phyloP scores from a whole-genome alignment of 2,888 invertebrate genomes.

The Stenodera caucasica region DNA sequence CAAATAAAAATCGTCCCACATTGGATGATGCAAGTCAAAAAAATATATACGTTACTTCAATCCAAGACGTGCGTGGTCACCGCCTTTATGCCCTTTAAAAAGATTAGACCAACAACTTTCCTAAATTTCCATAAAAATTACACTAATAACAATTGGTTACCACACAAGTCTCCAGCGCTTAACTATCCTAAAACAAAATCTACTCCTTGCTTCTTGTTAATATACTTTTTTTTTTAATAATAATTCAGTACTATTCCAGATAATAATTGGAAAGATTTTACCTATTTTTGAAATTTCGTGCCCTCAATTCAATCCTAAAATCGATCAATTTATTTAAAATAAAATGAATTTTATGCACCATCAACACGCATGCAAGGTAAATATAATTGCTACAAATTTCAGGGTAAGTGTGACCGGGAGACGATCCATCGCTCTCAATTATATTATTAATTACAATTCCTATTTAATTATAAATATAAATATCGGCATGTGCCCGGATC shows the following conservation, averaged over 20 bases:
- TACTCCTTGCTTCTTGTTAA: conserved; percentile 21
- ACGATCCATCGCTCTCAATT: neutral
- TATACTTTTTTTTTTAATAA: conserved; percentile 24
- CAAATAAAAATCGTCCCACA: conserved; percentile 11
- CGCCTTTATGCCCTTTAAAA: conserved; percentile 23
- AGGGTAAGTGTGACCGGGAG: conserved; percentile 27
- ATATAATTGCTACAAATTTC: conserved; percentile 33
- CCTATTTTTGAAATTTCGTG: too few relatives aligned
- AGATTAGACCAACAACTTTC: conserved; percentile 30
- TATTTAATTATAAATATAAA: conserved; percentile 31
- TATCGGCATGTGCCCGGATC: conserved; percentile 38
- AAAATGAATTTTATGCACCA: conserved; percentile 35
- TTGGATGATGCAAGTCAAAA: conserved; percentile 35
- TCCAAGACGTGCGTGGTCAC: conserved; percentile 29
- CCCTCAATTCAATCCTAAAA: conserved; percentile 5
- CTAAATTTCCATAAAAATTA: conserved; percentile 26
- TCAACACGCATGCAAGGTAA: conserved; percentile 36
- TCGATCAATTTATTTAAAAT: conserved; percentile 23
- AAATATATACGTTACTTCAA: conserved; percentile 21
- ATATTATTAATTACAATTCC: neutral
- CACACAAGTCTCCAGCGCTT: conserved; percentile 25
- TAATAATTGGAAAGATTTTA: conserved; percentile 34
- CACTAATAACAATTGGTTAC: conserved; percentile 33
- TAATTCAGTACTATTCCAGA: conserved; percentile 47
- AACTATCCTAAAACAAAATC: conserved; percentile 25